phyloP scores from a whole-genome alignment of 2,113 vertebrate species.

The Ellobius talpinus region DNA sequence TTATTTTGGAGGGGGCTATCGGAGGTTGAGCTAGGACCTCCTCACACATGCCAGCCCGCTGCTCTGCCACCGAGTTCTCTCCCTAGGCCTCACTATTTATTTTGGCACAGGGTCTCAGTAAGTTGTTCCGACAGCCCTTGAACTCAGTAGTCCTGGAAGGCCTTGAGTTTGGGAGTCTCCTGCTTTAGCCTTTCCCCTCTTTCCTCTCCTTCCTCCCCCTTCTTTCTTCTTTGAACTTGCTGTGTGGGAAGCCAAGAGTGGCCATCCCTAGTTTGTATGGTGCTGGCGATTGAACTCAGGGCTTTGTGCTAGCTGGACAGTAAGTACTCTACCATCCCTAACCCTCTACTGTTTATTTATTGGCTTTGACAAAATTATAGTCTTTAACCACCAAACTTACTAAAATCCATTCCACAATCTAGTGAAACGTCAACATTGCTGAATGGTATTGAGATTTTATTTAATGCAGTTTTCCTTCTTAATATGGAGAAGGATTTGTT shows the following conservation, averaged over 20 bases:
- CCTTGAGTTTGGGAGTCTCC: neutral
- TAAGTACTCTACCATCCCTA: neutral
- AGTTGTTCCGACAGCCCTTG: neutral
- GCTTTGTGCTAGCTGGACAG: neutral
- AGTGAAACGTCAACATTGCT: neutral
- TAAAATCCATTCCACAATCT: neutral
- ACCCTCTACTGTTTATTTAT: neutral
- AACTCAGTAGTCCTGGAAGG: neutral
- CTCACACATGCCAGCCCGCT: neutral
- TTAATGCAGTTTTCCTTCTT: neutral
- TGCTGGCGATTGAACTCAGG: neutral
- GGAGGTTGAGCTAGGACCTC: neutral
- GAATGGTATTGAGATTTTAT: conserved; percentile 15
- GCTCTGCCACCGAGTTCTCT: neutral
- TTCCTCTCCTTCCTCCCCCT: too few species aligned
- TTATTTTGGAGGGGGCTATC: neutral
- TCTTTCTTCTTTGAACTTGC: neutral
- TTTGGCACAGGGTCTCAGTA: neutral
- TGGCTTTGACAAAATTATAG: neutral
- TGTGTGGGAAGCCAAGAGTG: neutral
- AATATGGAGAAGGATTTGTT: neutral
- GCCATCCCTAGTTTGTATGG: neutral
- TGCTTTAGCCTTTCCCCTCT: neutral
- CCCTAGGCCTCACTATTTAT: neutral
- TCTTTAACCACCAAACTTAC: neutral